A percentile compares a stretch with the other conserved stretches of the same genome.
Evolutionary conservation across 2,113 vertebrate genomes (phyloP).

Genomic region (Pteruthius melanotis): DNA sequence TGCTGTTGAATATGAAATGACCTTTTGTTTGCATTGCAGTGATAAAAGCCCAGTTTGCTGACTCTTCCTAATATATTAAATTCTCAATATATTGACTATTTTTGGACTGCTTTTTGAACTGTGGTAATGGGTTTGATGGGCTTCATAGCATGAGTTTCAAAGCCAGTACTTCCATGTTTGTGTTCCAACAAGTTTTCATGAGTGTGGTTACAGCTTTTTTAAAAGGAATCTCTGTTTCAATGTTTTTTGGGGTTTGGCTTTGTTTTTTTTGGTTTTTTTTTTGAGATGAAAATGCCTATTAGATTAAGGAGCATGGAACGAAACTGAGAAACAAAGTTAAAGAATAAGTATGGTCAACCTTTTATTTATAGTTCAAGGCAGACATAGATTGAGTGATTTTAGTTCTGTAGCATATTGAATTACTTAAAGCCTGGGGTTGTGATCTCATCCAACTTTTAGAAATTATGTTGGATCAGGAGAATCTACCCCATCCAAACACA

Average conservation of each 20-base stretch:
- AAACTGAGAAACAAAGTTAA: background rate
- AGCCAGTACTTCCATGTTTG: background rate
- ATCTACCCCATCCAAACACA: background rate
- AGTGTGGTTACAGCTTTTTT: background rate
- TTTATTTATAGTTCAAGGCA: background rate
- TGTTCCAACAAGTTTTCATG: background rate
- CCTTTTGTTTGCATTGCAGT: background rate
- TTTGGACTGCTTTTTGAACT: background rate
- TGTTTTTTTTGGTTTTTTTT: background rate
- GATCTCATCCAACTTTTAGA: background rate
- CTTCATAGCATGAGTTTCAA: background rate
- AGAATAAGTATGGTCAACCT: background rate
- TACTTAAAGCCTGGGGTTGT: conserved; percentile 7
- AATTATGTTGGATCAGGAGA: background rate
- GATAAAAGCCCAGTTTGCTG: background rate
- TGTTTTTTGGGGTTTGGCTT: no score
- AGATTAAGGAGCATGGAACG: background rate
- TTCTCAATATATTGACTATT: background rate
- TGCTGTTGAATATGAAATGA: background rate
- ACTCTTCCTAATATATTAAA: background rate
- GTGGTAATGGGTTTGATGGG: background rate
- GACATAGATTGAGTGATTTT: background rate
- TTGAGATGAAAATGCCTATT: background rate
- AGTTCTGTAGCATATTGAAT: conserved; percentile 7
- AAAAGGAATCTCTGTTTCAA: background rate